Evolutionary conservation across 2,113 vertebrate genomes (phyloP).

Genomic region (Hemiprocne comata): DNA sequence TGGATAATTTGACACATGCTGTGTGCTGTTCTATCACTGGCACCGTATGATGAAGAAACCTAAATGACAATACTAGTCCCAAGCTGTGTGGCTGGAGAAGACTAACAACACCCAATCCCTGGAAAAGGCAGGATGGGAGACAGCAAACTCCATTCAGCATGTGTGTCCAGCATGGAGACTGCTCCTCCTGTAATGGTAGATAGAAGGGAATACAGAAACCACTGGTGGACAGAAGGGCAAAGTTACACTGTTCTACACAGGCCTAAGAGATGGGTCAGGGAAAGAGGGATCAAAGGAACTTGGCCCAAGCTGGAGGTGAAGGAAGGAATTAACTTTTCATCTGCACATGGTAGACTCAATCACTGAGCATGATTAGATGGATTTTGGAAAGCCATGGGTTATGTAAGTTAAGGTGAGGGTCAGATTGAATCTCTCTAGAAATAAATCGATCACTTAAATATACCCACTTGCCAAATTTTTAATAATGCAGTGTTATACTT

Average conservation of each 20-base stretch:
- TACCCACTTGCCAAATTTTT: not conserved
- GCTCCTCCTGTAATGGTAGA: rapidly evolving
- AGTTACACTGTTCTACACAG: not conserved
- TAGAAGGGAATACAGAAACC: not conserved
- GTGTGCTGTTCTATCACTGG: not conserved
- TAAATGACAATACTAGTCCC: not conserved
- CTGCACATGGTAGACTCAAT: not conserved
- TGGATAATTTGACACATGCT: not conserved
- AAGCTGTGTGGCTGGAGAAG: not conserved
- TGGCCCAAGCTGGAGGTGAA: not conserved
- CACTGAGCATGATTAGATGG: not conserved
- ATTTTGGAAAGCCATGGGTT: not conserved
- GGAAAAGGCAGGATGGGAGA: not conserved
- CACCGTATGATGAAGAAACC: not conserved
- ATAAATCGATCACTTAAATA: not conserved
- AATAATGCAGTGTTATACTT: not conserved
- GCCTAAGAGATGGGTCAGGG: not conserved
- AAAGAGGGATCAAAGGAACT: not conserved
- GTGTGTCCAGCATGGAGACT: rapidly evolving
- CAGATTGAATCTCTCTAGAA: not conserved
- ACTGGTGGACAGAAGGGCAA: not conserved
- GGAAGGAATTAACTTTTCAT: not conserved
- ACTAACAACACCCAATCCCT: not conserved
- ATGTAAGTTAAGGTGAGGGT: not conserved
- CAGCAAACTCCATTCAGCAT: not conserved